These are phyloP conservation scores for Aporrectodea caliginosa DNA, from an alignment of 1,140 invertebrate species.

Conservation along the genomic window DNA sequence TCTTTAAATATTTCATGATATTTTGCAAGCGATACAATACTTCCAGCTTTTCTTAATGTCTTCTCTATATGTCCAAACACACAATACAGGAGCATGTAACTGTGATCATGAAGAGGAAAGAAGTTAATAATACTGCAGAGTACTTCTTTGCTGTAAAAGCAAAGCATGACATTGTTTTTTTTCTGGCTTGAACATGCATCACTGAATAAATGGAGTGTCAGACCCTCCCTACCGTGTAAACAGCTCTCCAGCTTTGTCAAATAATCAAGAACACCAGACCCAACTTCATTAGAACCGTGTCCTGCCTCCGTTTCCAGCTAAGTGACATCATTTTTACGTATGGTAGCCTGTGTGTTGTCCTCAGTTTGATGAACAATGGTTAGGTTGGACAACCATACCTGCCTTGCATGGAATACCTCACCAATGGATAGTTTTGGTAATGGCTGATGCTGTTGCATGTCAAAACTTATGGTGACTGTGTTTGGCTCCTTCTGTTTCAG, in stretches of 20 bases:
- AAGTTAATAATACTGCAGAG: too few species aligned
- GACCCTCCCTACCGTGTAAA: background rate
- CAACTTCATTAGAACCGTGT: background rate
- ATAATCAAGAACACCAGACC: background rate
- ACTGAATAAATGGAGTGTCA: background rate
- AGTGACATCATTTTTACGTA: background rate
- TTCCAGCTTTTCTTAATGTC: too few species aligned
- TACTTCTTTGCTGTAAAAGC: too few species aligned
- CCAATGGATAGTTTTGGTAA: background rate
- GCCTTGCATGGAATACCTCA: background rate
- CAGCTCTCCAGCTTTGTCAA: background rate
- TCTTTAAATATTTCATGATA: too few species aligned
- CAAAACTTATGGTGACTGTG: background rate
- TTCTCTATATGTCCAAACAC: too few species aligned
- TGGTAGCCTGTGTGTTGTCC: background rate
- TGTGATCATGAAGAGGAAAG: too few species aligned
- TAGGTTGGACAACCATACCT: background rate
- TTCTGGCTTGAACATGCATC: background rate
- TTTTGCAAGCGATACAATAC: too few species aligned
- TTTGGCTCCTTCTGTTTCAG: background rate
- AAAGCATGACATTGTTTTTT: background rate
- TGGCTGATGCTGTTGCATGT: background rate
- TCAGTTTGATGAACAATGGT: background rate
- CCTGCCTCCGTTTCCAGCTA: background rate
- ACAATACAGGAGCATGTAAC: too few species aligned